Evolutionary conservation across 2,888 invertebrate species (phyloP), one percentile per base, ranked within the genome.

Genomic region (Epinotia nisella): DNA sequence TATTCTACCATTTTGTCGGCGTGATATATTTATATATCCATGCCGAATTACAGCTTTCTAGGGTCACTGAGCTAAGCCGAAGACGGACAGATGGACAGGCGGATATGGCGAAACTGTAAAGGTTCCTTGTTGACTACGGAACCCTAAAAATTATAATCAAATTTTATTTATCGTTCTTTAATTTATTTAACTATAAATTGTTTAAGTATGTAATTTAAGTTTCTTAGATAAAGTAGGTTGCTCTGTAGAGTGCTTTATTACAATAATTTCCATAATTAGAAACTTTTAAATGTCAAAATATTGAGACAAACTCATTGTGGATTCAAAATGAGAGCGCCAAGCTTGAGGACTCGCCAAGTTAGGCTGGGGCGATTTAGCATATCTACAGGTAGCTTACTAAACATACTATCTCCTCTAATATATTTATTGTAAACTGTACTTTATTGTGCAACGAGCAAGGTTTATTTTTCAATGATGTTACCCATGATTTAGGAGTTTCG

Each of bases 291-390:
- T 68, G 61, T 68, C 72, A 72, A 68, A 72, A 71, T 67, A 72
- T 61, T 68, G 61, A 68, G 72, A 71, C 71, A 66, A 64, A 64
- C 69, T 69, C 68, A 73, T 73, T 73, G 58, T 51, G 62, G 68
- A 73, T 73, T 73, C 73, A 69, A 64, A 69, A 41, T 58, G 59
- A 55, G 62, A 49, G 29, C 73, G 61, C 60, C 53, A 64, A 73
- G 73, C 64, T 73, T 64, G 68, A 59, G 68, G 68, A 73, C 68
- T 72, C 62, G 64, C 49, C 72, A 72, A 72, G 67, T 72, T 62
- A 49, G 61, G 21, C 55, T 15, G 58, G 66, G 55, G 29, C 68
- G 68, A 51, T 62, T 72, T 72, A 72, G 72, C 72, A 72, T 72
- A 72, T 72, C 67, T 11, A n/a, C n/a, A 11, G 24, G 10, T 55